Evolutionary conservation across 1,140 invertebrate species (phyloP).

Genomic region (Ctenoplectra terminalis): DNA sequence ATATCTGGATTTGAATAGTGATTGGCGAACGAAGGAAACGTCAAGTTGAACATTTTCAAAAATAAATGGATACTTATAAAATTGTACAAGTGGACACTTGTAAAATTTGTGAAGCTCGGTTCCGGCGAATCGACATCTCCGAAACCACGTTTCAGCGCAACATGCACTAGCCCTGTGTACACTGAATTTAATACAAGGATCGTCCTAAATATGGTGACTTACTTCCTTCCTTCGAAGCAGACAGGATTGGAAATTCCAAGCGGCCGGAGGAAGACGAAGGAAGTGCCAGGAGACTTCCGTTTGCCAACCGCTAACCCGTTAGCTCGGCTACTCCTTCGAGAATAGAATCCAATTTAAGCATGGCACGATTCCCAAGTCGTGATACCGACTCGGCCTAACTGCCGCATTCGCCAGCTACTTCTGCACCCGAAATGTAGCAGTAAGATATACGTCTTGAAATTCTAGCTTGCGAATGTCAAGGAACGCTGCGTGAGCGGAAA

Average conservation of each 20-base stretch:
- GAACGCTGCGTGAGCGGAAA: not conserved
- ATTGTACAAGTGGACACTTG: too few relatives aligned
- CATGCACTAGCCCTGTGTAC: not conserved
- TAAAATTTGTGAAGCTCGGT: too few relatives aligned
- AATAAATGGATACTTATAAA: too few relatives aligned
- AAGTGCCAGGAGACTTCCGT: constrained; percentile 68
- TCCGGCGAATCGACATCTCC: not conserved
- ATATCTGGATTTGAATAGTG: too few relatives aligned
- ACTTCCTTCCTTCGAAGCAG: constrained; percentile 54
- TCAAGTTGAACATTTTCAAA: too few relatives aligned
- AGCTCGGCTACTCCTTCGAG: constrained; percentile 62
- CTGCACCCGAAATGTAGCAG: constrained; percentile 18
- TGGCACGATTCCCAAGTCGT: constrained; percentile 67
- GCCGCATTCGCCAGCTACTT: constrained; percentile 37
- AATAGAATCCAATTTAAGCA: constrained; percentile 74
- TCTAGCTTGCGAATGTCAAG: not conserved
- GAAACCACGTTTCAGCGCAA: not conserved
- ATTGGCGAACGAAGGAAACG: too few relatives aligned
- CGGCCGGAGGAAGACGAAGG: constrained; percentile 53
- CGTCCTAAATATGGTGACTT: constrained; percentile 67
- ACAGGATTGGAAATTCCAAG: constrained; percentile 72
- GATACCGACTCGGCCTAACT: constrained; percentile 56
- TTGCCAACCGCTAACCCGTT: constrained; percentile 63
- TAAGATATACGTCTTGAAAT: constrained; percentile 2
- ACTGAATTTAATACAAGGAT: constrained; percentile 63